These are phyloP conservation scores for Anoplopoma fimbria DNA, from an alignment of 2,113 vertebrate genomes.

Conservation along the genomic window DNA sequence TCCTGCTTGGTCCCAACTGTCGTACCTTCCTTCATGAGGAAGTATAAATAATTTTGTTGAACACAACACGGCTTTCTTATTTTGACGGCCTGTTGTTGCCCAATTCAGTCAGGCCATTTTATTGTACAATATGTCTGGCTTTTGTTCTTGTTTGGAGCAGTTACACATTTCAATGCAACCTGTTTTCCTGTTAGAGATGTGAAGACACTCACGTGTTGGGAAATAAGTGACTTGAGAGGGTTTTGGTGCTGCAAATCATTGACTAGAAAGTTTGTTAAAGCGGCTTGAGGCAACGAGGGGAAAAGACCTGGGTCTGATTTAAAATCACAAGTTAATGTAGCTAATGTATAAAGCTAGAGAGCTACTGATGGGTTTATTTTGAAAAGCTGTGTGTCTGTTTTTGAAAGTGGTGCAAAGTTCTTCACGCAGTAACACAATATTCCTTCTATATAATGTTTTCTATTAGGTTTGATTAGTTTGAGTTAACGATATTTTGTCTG, in stretches of 20 bases:
- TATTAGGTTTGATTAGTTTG: background rate
- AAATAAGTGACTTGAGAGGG: constrained; percentile 7
- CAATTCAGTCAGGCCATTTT: background rate
- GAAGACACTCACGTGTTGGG: background rate
- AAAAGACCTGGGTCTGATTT: background rate
- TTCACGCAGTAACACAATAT: background rate
- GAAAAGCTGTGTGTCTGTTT: background rate
- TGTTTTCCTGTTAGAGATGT: constrained; percentile 13
- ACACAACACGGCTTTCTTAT: background rate
- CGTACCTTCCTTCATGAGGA: constrained; percentile 1
- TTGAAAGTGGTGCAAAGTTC: background rate
- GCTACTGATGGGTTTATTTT: background rate
- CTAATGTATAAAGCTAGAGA: background rate
- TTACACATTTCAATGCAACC: background rate
- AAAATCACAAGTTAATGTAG: constrained; percentile 9
- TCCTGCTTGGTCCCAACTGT: background rate
- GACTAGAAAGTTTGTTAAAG: constrained; percentile 26
- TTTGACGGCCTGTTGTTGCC: background rate
- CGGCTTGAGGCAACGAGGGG: background rate
- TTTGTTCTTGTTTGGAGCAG: background rate
- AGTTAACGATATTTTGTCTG: background rate
- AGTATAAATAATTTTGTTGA: background rate
- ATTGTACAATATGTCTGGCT: background rate
- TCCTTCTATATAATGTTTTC: background rate
- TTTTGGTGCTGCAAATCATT: constrained; percentile 49